Evolutionary conservation across 2,888 invertebrate species (phyloP), one percentile per base, ranked within the genome.

Genomic region (Orgyia antiqua): DNA sequence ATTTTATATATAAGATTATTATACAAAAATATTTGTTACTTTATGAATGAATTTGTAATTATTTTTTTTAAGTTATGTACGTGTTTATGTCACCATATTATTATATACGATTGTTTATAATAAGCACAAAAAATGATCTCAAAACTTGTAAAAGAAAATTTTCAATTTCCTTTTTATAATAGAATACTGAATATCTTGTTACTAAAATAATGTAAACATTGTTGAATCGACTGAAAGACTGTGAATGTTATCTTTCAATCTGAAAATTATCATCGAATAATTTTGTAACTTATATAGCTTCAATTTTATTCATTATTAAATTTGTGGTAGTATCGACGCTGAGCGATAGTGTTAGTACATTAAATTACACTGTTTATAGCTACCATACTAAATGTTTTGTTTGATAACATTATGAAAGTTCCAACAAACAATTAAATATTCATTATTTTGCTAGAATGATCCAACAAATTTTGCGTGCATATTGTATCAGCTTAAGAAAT

Each of bases 331-430:
- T 46, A 37, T 36, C 40, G 30, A 44, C 41, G 47, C 51, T 43
- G 48, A 27, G 31, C 37, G 41, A 52, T 57, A 63, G 61, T 60
- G 56, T 64, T 61, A 58, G 61, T 55, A 62, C 59, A 48, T 43
- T 56, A 66, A 69, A 69, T 69, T 69, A 58, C 61, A 68, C 66
- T 62, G 59, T 58, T 64, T 61, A 67, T 62, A 40, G 53, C 31
- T 2, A 15, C 36, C 36, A 46, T 49, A 47, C 39, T 56, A 50
- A 58, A 62, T 56, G 53, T 53, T 60, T 57, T 55, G 55, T 47
- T 53, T 45, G 50, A 49, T 45, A 39, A 38, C 41, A 54, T 45
- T 47, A 39, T 48, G 39, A 53, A 50, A 47, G 39, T 44, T 51
- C 39, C 32, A 34, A 37, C 35, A 34, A 30, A 35, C 31, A 36